Evolutionary conservation across 2,888 invertebrate genomes (phyloP).

Genomic region (Drosophila lacicola): DNA sequence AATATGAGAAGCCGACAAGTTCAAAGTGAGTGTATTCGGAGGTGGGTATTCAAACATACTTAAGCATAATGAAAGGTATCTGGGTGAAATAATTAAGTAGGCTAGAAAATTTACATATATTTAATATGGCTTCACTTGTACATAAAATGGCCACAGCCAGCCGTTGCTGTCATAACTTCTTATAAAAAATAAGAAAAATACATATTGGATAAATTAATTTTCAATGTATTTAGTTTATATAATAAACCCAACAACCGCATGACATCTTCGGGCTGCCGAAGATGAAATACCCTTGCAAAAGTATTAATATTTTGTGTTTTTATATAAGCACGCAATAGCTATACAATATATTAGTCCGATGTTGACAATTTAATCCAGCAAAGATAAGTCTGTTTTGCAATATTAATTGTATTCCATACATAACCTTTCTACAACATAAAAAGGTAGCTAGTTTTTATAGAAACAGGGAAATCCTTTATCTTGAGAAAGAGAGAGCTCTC

Average conservation of each 20-base stretch:
- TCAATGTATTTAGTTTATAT: not conserved
- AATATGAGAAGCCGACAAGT: conserved; percentile 55
- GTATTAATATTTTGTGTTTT: not conserved
- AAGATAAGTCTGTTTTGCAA: too few relatives aligned
- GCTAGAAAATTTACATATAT: conserved; percentile 50
- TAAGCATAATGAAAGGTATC: conserved; percentile 7
- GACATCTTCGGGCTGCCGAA: not conserved
- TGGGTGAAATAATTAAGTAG: conserved; percentile 53
- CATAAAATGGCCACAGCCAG: not conserved
- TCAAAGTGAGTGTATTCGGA: conserved; percentile 23
- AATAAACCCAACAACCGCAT: not conserved
- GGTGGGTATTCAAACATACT: conserved; percentile 21
- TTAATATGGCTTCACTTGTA: conserved; percentile 10
- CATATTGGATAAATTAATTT: not conserved
- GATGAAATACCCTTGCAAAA: conserved; percentile 1
- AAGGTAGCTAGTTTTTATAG: too few relatives aligned
- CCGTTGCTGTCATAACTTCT: not conserved
- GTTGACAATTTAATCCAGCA: too few relatives aligned
- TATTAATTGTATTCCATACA: too few relatives aligned
- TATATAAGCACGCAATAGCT: not conserved
- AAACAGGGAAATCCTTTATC: too few relatives aligned
- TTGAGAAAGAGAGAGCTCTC: too few relatives aligned
- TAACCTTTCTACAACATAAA: too few relatives aligned
- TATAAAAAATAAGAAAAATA: not conserved
- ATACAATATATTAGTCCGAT: not conserved